Evolutionary conservation across 1,140 invertebrate species (phyloP).

Genomic region (Bathynomus jamesi): DNA sequence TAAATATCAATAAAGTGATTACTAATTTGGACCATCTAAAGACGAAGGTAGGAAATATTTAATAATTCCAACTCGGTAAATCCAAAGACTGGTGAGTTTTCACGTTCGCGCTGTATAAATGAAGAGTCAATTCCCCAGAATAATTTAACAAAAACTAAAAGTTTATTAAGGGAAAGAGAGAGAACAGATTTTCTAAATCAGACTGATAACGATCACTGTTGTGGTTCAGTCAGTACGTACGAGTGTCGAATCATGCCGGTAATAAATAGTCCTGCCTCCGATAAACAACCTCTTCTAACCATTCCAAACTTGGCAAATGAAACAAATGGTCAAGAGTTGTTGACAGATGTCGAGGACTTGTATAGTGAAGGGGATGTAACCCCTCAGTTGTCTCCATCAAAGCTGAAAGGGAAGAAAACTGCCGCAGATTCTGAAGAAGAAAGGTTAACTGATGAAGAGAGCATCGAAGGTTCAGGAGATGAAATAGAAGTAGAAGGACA

Average conservation of each 20-base stretch:
- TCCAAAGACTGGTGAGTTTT: not conserved
- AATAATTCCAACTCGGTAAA: not conserved
- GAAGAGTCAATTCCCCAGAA: not conserved
- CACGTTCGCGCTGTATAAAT: too few species aligned
- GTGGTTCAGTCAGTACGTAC: not conserved
- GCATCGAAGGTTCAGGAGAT: conserved; percentile 36
- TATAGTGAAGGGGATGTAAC: conserved; percentile 36
- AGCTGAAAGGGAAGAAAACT: conserved; percentile 4
- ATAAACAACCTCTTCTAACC: not conserved
- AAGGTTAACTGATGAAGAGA: conserved; percentile 41
- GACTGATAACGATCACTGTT: not conserved
- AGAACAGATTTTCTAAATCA: not conserved
- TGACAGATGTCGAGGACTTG: conserved; percentile 43
- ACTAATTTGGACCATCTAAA: not conserved
- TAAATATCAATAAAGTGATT: not conserved
- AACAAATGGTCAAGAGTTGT: conserved; percentile 19
- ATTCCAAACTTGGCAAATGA: conserved; percentile 8
- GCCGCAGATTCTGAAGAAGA: conserved; percentile 17
- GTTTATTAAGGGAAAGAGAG: not conserved
- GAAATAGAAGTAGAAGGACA: conserved; percentile 33
- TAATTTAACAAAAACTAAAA: not conserved
- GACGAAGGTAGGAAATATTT: not conserved
- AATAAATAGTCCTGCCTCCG: not conserved
- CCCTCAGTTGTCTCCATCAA: conserved; percentile 27
- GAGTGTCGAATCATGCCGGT: not conserved